Base-by-base conservation (phyloP, 2,113 vertebrate genomes). In the Antennarius striatus region DNA sequence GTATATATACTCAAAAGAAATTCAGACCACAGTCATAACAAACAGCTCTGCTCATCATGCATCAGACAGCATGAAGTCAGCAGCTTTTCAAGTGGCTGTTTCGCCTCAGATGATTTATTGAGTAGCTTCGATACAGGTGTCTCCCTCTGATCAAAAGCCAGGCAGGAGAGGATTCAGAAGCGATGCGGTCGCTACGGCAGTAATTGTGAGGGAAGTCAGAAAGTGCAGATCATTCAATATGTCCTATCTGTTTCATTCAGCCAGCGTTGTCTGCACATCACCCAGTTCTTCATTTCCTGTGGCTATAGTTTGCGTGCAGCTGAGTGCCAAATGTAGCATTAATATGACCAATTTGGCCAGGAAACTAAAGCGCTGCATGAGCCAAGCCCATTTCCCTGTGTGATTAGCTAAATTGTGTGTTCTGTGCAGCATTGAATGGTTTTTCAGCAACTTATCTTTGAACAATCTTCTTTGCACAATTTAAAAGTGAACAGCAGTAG, bases 141-240 rank as follows among this genome's bases (percentile, higher is more conserved):
- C 61, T 22, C 68, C 60, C 13, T 14, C 46, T 74, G 68, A 78
- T 88, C 75, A 67, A 81, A 77, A 75, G 73, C 56, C 68, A 69
- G 57, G 63, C 61, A 67, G 52, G 13, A 29, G 82, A 79, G 63
- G 61, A 50, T 45, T 42, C 32, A 36, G 51, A 77, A 69, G 70
- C 56, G 81, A 63, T 62, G 69, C 10, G 63, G 54, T 80, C 81
- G 78, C 75, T 52, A 55, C 59, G 75, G 79, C 66, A 73, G 64
- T 80, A 84, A 90, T 88, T 85, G 57, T 58, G 70, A 79, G 63
- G 4, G 72, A 65, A 71, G 73, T 75, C 48, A 80, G 70, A 72
- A 68, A 74, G 51, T 61, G 36, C 30, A 11, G 54, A 48, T 1
- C n/a, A 63, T 62, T 71, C 63, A 48, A 11, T 72, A 69, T 77